Percentiles rank a stretch among this genome's conserved stretches.
Evolutionary conservation across 1,140 invertebrate genomes (phyloP).

Genomic region (Temnothorax curvispinosus): DNA sequence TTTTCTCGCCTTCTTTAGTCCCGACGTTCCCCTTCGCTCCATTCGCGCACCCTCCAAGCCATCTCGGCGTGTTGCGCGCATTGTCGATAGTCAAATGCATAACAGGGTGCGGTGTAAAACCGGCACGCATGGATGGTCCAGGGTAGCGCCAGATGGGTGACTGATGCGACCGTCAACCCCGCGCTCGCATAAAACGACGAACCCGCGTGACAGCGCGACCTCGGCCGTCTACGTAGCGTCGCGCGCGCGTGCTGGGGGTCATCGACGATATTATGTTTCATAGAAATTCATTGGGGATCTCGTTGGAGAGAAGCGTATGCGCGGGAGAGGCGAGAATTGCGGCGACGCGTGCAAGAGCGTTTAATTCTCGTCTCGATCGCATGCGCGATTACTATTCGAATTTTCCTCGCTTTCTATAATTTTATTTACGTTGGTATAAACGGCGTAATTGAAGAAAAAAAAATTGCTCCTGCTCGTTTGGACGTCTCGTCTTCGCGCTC

Average conservation of each 20-base stretch:
- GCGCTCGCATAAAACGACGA: constrained; percentile 74
- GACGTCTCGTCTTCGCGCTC: constrained; percentile 18
- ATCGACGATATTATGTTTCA: constrained; percentile 70
- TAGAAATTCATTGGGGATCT: constrained; percentile 71
- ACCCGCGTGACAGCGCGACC: constrained; percentile 64
- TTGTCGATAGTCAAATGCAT: constrained; percentile 85
- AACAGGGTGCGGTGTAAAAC: constrained; percentile 79
- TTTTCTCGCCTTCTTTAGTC: constrained; percentile 60
- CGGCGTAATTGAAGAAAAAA: background rate
- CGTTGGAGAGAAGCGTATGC: constrained; percentile 2
- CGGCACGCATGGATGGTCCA: constrained; percentile 83
- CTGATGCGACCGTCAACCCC: constrained; percentile 82
- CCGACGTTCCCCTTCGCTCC: constrained; percentile 62
- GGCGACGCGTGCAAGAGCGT: constrained; percentile 1
- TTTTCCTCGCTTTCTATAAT: constrained; percentile 13
- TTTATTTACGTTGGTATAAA: constrained; percentile 12
- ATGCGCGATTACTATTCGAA: background rate
- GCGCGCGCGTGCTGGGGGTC: constrained; percentile 46
- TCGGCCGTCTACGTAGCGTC: constrained; percentile 43
- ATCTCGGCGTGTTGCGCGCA: constrained; percentile 83
- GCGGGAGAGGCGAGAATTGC: background rate
- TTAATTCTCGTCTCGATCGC: constrained; percentile 16
- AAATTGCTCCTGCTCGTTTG: constrained; percentile 35
- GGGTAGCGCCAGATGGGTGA: constrained; percentile 86
- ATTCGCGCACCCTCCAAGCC: constrained; percentile 78